A percentile compares a stretch with the other conserved stretches of the same genome.
Evolutionary conservation across 2,797 vertebrate species (phyloP).

Genomic region (Gorsachius magnificus): DNA sequence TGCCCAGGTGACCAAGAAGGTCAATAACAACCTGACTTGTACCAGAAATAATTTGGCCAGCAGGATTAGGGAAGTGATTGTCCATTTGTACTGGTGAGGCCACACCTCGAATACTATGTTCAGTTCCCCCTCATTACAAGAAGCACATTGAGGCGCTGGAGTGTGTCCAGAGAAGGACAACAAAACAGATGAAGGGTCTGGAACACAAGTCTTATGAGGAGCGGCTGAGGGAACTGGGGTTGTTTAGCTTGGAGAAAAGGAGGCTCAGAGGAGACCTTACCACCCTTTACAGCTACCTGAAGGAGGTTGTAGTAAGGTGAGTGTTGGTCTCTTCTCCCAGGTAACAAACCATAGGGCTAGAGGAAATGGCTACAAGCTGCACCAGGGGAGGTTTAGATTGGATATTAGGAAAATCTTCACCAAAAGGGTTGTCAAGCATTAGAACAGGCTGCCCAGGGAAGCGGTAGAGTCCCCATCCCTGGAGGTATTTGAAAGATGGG

Average conservation of each 20-base stretch:
- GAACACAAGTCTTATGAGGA: background rate
- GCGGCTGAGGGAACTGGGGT: fast-evolving
- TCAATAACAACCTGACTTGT: fast-evolving
- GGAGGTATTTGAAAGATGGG: background rate
- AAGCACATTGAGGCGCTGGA: background rate
- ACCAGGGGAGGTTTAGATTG: background rate
- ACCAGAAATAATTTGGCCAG: background rate
- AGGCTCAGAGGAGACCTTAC: fast-evolving
- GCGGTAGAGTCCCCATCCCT: no score
- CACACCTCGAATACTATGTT: fast-evolving
- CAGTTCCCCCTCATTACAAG: background rate
- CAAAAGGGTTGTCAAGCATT: fast-evolving
- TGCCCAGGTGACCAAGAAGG: background rate
- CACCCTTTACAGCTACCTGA: fast-evolving
- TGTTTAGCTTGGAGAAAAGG: background rate
- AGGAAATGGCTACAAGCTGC: no score
- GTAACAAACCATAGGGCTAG: no score
- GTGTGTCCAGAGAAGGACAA: fast-evolving
- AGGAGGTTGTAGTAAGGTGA: background rate
- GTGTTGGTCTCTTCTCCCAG: no score
- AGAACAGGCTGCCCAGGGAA: background rate
- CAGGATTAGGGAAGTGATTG: fast-evolving
- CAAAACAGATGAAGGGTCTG: background rate
- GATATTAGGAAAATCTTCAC: background rate
- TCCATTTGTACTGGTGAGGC: background rate